Conservation (phyloP, 2,888 invertebrate genomes). For the Cerceris rybyensis region DNA sequence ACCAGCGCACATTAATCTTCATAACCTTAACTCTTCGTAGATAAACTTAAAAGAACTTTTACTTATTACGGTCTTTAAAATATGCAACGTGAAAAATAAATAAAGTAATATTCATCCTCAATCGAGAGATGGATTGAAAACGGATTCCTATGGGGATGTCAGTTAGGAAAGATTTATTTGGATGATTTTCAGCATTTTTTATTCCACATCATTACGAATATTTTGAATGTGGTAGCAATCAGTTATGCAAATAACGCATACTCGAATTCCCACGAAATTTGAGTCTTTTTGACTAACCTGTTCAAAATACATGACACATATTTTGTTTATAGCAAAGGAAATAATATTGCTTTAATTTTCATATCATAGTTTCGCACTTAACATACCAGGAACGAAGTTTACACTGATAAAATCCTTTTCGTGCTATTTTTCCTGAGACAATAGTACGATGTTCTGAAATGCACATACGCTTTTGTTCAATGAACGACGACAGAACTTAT, state of each 20-base stretch:
- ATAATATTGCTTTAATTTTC: not conserved
- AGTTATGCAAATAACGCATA: not conserved
- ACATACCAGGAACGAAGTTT: not conserved
- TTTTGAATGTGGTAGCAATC: not conserved
- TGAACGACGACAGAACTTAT: slow-evolving; percentile 11
- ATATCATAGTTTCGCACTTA: not conserved
- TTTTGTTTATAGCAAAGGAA: not conserved
- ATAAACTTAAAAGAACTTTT: slow-evolving; percentile 47
- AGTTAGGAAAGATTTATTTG: not conserved
- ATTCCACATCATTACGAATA: not conserved
- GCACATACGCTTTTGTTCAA: slow-evolving; percentile 3
- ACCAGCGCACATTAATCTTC: slow-evolving; percentile 64
- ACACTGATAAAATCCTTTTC: not conserved
- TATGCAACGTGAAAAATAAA: slow-evolving; percentile 7
- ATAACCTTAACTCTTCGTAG: slow-evolving; percentile 58
- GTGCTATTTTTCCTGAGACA: slow-evolving; percentile 17
- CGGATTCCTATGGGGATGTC: not conserved
- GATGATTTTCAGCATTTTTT: not conserved
- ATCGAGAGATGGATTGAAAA: slow-evolving; percentile 17
- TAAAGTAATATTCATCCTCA: not conserved
- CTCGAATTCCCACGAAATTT: not conserved
- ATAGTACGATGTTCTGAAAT: slow-evolving; percentile 8
- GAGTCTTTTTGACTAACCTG: not conserved
- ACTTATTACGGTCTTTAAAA: slow-evolving; percentile 17
- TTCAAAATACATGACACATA: not conserved